Percentiles rank a stretch among this genome's conserved stretches.
Conservation (phyloP, 1,140 invertebrate species). For the Caenorhabditis elegans region DNA sequence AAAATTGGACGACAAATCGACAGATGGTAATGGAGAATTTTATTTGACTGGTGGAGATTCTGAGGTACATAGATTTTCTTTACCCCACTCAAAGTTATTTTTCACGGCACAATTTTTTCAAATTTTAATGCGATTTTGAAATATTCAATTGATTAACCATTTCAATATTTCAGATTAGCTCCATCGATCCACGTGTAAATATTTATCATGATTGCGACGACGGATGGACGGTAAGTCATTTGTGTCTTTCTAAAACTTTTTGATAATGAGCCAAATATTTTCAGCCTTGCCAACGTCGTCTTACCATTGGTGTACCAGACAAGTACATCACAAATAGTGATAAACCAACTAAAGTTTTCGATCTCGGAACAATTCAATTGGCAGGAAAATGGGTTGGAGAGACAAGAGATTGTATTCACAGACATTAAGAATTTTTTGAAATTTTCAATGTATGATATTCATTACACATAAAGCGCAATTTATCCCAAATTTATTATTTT, state of each 20-base stretch:
- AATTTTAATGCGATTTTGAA: no score
- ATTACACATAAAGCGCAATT: no score
- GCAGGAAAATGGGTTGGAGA: conserved; percentile 58
- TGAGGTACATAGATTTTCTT: conserved; percentile 44
- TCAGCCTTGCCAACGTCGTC: conserved; percentile 54
- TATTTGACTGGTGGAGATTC: conserved; percentile 55
- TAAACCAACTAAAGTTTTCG: conserved; percentile 54
- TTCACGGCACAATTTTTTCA: no score
- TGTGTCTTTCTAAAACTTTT: no score
- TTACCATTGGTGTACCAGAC: conserved; percentile 58
- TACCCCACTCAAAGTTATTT: no score
- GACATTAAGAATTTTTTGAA: neutral
- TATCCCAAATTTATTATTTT: neutral
- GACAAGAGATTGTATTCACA: conserved; percentile 53
- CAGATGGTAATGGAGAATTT: conserved; percentile 57
- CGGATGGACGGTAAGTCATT: conserved; percentile 42
- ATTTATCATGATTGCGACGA: conserved; percentile 60
- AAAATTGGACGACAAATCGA: conserved; percentile 55
- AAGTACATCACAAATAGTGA: conserved; percentile 57
- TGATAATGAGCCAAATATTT: no score
- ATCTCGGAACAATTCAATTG: conserved; percentile 56
- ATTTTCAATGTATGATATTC: no score
- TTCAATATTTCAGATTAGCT: neutral
- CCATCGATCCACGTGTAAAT: conserved; percentile 62
- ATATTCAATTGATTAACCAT: no score